These are phyloP conservation scores for Spinibarbus caldwelli DNA, from an alignment of 2,797 vertebrate species.

Conservation along the genomic window DNA sequence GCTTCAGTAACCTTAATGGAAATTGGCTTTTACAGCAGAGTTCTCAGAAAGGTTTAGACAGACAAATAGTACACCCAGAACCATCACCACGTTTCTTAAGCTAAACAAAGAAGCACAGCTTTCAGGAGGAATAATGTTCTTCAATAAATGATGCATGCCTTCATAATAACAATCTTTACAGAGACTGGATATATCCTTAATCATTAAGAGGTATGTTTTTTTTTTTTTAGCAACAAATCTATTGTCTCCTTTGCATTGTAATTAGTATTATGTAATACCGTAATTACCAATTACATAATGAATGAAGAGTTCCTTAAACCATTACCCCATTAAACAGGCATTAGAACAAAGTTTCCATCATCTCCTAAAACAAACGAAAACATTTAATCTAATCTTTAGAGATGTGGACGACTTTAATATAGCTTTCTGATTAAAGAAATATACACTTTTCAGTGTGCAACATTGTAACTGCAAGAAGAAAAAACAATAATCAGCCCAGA, in stretches of 20 bases:
- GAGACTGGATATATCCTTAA: background rate
- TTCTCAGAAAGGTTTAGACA: background rate
- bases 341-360: conserved; percentile 4
- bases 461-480: background rate
- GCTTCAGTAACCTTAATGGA: conserved; percentile 27
- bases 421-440: background rate
- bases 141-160: background rate
- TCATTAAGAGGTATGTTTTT: background rate
- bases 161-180: background rate
- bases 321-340: conserved; percentile 4
- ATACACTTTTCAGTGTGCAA: background rate
- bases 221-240: background rate
- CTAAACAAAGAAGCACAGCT: background rate
- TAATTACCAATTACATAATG: conserved; percentile 28
- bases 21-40: conserved; percentile 31
- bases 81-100: background rate
- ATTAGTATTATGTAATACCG: conserved; percentile 7
- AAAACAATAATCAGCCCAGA: background rate
- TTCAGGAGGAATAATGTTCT: background rate
- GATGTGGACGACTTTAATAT: background rate
- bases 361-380: background rate
- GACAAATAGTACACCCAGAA: background rate
- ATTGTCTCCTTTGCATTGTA: conserved; percentile 2
- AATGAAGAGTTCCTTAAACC: conserved; percentile 24
- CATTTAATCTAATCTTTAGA: background rate